phyloP scores from a whole-genome alignment of 2,113 vertebrate genomes.

The Furnarius figulus region DNA sequence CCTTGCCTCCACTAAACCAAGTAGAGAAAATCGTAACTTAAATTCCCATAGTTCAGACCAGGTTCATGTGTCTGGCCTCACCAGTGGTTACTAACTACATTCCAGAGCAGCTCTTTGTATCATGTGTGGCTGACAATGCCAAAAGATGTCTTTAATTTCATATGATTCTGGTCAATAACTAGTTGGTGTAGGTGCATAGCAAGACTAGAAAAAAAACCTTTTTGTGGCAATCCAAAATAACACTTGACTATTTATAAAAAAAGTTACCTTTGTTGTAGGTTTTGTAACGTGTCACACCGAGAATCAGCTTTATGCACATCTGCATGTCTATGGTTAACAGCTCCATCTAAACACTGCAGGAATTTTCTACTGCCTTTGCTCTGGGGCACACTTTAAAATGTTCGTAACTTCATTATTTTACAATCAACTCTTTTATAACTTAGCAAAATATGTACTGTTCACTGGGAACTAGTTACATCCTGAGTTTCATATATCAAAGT shows the following conservation, averaged over 20 bases:
- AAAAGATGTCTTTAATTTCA: background rate
- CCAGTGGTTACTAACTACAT: background rate
- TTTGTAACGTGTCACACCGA: background rate
- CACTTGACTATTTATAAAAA: background rate
- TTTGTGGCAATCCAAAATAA: background rate
- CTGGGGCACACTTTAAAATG: background rate
- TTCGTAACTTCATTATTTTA: slow-evolving; percentile 18
- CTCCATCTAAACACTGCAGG: background rate
- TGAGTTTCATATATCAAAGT: slow-evolving; percentile 3
- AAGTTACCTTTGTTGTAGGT: background rate
- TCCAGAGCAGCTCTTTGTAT: background rate
- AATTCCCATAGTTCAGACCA: background rate
- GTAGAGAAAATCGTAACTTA: background rate
- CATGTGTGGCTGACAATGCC: fast-evolving
- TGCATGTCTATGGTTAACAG: background rate
- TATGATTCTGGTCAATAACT: background rate
- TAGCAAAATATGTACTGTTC: background rate
- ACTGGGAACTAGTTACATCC: background rate
- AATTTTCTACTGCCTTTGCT: slow-evolving; percentile 4
- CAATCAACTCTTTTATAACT: background rate
- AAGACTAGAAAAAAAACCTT: background rate
- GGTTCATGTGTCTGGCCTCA: background rate
- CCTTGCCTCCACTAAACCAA: background rate
- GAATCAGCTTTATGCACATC: background rate
- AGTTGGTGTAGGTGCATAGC: background rate